Evolutionary conservation across 2,888 invertebrate species (phyloP).

Genomic region (Drosophila algonquin): DNA sequence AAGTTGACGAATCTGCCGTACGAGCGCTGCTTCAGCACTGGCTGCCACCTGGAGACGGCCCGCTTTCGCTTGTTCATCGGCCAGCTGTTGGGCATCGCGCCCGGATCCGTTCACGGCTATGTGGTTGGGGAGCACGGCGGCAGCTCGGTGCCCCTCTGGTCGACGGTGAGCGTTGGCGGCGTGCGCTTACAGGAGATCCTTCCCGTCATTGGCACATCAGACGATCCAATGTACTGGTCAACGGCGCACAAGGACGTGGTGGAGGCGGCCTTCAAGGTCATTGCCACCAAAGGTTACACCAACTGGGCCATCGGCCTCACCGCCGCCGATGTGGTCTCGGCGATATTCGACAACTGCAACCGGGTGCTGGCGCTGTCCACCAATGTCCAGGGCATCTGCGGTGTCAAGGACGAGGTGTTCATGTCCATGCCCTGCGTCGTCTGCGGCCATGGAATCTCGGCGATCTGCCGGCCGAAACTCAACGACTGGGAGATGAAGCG

Average conservation of each 20-base stretch:
- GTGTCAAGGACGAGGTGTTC: conserved; percentile 90
- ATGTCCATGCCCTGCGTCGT: conserved; percentile 92
- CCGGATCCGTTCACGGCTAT: conserved; percentile 92
- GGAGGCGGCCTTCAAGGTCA: conserved; percentile 91
- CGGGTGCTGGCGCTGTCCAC: conserved; percentile 90
- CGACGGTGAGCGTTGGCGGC: conserved; percentile 93
- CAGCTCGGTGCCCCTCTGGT: conserved; percentile 94
- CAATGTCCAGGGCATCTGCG: conserved; percentile 86
- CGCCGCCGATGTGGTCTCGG: conserved; percentile 87
- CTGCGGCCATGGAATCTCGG: conserved; percentile 87
- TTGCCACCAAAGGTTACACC: conserved; percentile 92
- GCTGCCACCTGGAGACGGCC: conserved; percentile 94
- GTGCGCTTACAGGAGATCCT: conserved; percentile 89
- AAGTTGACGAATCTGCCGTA: conserved; percentile 92
- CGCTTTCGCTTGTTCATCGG: conserved; percentile 93
- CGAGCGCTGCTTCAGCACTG: conserved; percentile 93
- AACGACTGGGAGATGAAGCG: conserved; percentile 86
- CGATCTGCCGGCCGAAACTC: conserved; percentile 88
- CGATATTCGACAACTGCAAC: conserved; percentile 88
- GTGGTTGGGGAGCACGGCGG: conserved; percentile 96
- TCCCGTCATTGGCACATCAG: conserved; percentile 87
- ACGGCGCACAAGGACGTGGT: conserved; percentile 90
- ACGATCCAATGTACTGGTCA: conserved; percentile 90
- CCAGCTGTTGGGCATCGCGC: conserved; percentile 90
- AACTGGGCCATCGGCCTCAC: conserved; percentile 94